Percentiles rank a stretch among this genome's conserved stretches.
Evolutionary conservation across 2,113 vertebrate genomes (phyloP).

Genomic region (Cercocebus atys): DNA sequence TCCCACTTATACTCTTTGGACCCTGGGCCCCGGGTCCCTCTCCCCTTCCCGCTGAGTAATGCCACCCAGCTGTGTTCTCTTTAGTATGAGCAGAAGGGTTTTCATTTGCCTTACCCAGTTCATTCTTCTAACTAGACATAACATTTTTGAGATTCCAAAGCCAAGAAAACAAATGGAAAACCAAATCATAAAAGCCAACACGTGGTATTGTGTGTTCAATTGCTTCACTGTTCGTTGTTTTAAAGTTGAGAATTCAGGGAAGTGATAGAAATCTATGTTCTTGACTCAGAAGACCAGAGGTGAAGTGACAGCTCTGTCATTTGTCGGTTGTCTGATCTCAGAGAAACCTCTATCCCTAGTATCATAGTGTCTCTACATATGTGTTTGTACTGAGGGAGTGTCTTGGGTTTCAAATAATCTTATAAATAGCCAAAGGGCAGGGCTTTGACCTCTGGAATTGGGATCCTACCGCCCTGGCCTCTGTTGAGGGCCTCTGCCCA

Average conservation of each 20-base stretch:
- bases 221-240: background rate
- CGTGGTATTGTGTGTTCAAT: background rate
- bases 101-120: background rate
- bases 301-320: background rate
- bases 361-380: background rate
- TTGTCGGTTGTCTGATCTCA: background rate
- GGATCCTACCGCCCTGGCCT: background rate
- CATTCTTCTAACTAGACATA: constrained; percentile 2
- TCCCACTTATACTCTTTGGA: background rate
- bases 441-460: constrained; percentile 11
- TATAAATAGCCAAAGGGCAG: constrained; percentile 33
- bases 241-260: background rate
- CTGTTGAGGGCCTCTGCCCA: background rate
- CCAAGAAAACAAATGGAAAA: background rate
- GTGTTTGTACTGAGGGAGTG: background rate
- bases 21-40: background rate
- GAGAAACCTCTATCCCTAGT: background rate
- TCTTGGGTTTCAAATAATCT: constrained; percentile 42
- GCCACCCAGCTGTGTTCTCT: background rate
- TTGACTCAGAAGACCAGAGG: background rate
- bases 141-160: constrained; percentile 18
- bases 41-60: background rate
- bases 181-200: background rate
- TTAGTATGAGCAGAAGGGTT: background rate
- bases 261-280: background rate